phyloP scores from a whole-genome alignment of 2,888 invertebrate species.

The Andrena camellia region DNA sequence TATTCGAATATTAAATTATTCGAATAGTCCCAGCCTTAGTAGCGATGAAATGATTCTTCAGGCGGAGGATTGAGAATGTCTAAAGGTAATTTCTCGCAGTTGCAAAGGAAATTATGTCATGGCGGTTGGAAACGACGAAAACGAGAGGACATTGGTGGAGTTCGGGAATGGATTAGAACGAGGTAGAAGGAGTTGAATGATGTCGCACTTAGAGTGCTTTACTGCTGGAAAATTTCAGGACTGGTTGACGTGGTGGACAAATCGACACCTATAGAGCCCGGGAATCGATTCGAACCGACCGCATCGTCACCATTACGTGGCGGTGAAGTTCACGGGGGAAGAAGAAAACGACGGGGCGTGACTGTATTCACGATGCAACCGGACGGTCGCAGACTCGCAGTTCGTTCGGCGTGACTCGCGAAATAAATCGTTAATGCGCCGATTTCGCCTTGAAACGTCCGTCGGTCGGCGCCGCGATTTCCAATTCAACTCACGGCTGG shows the following conservation, averaged over 20 bases:
- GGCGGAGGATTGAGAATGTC: not conserved
- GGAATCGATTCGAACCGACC: slow-evolving; percentile 61
- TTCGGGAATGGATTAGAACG: not conserved
- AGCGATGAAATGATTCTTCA: too few species aligned
- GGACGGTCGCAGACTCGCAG: slow-evolving; percentile 52
- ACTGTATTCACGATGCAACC: slow-evolving; percentile 71
- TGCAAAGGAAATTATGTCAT: not conserved
- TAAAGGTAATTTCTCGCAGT: not conserved
- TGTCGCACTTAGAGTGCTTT: not conserved
- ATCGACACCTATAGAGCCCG: slow-evolving; percentile 47
- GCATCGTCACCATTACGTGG: slow-evolving; percentile 60
- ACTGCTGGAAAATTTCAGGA: slow-evolving; percentile 13
- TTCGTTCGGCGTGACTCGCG: slow-evolving; percentile 62
- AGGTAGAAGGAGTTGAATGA: not conserved
- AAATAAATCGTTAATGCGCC: slow-evolving; percentile 76
- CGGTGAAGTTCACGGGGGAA: slow-evolving; percentile 58
- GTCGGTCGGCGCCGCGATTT: slow-evolving; percentile 52
- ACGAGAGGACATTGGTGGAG: not conserved
- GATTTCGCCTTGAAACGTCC: slow-evolving; percentile 66
- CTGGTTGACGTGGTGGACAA: slow-evolving; percentile 15
- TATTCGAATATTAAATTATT: too few species aligned
- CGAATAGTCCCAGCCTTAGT: too few species aligned
- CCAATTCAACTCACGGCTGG: slow-evolving; percentile 67
- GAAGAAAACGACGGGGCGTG: slow-evolving; percentile 73
- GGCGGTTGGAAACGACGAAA: not conserved